Conservation (phyloP, 2,888 invertebrate genomes). For the Drosophila mulleri region DNA sequence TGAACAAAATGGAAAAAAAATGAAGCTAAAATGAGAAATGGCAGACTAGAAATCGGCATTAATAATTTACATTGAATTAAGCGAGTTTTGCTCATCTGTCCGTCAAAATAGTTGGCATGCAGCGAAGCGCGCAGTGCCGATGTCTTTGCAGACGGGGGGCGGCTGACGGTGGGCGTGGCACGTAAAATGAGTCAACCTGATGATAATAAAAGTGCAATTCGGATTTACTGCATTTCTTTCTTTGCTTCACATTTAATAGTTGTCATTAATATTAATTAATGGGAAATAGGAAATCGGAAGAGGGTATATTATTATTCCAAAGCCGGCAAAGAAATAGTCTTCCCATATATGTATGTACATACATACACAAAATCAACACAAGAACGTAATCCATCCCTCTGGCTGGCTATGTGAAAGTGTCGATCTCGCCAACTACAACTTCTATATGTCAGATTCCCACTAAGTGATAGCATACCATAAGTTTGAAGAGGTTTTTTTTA, state of each 20-base stretch:
- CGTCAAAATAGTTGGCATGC: constrained; percentile 35
- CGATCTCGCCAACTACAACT: not conserved
- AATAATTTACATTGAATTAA: constrained; percentile 64
- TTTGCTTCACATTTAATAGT: not conserved
- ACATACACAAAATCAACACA: too few relatives aligned
- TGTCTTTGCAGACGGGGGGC: constrained; percentile 8
- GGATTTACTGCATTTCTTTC: not conserved
- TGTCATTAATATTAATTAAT: not conserved
- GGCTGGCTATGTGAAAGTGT: not conserved
- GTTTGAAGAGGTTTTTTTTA: not conserved
- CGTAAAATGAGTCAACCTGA: not conserved
- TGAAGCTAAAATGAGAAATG: constrained; percentile 18
- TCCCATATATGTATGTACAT: too few relatives aligned
- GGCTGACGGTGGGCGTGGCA: constrained; percentile 7
- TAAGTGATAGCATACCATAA: not conserved
- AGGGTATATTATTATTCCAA: not conserved
- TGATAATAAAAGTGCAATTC: constrained; percentile 5
- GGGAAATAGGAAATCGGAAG: not conserved
- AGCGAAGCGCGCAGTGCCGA: constrained; percentile 45
- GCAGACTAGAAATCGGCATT: constrained; percentile 55
- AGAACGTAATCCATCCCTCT: not conserved
- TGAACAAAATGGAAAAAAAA: constrained; percentile 11
- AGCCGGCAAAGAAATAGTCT: too few relatives aligned
- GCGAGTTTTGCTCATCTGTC: constrained; percentile 54
- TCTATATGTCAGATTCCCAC: not conserved